phyloP scores from a whole-genome alignment of 2,888 invertebrate genomes.

The Macaria notata region DNA sequence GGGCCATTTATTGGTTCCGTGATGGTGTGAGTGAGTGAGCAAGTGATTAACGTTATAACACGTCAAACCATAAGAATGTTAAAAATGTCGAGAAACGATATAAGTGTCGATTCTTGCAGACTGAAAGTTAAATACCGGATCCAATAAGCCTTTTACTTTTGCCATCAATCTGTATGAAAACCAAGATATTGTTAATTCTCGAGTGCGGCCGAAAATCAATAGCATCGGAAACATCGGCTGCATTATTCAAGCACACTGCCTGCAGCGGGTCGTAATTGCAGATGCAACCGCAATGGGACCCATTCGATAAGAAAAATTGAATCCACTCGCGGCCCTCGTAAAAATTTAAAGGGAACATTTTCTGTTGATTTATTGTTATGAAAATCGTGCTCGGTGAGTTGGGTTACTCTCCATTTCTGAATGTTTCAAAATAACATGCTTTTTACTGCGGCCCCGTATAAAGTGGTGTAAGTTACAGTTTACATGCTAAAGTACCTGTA shows the following conservation, averaged over 20 bases:
- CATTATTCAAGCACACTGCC: slow-evolving; percentile 27
- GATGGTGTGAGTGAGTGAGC: too few species aligned
- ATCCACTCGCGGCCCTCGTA: slow-evolving; percentile 43
- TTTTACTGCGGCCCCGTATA: slow-evolving; percentile 11
- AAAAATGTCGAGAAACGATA: too few species aligned
- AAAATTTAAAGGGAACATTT: slow-evolving; percentile 40
- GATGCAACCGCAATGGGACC: slow-evolving; percentile 43
- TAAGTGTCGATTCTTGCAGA: too few species aligned
- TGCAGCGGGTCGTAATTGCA: slow-evolving; percentile 38
- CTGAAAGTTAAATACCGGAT: slow-evolving; percentile 2
- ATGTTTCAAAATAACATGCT: slow-evolving; percentile 24
- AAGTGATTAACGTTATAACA: too few species aligned
- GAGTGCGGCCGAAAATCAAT: slow-evolving; percentile 25
- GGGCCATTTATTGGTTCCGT: too few species aligned
- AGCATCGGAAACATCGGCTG: slow-evolving; percentile 19
- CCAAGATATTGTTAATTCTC: slow-evolving; percentile 26
- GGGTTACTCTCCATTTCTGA: slow-evolving; percentile 26
- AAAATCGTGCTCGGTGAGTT: slow-evolving; percentile 31
- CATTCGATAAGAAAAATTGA: slow-evolving; percentile 52
- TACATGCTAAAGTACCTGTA: slow-evolving; percentile 5
- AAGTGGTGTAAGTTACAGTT: slow-evolving; percentile 7
- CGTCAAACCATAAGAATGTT: too few species aligned
- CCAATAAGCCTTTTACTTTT: slow-evolving; percentile 6
- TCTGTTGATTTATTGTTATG: slow-evolving; percentile 40
- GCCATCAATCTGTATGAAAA: slow-evolving; percentile 23